Evolutionary conservation across 1,140 invertebrate genomes (phyloP).

Genomic region (Musca vetustissima): DNA sequence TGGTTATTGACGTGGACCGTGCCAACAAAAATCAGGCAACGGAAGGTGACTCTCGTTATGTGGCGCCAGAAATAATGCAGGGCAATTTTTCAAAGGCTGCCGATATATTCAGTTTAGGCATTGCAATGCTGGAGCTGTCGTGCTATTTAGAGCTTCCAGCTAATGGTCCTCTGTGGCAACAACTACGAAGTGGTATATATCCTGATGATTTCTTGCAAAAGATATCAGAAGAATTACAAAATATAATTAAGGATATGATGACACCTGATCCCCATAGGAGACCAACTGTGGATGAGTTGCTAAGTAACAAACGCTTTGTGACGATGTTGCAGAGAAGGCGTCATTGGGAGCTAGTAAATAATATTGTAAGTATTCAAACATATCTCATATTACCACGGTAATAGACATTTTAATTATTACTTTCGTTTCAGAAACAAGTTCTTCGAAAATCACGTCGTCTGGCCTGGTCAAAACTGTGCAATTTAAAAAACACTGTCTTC

Average conservation of each 20-base stretch:
- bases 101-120: conserved; percentile 71
- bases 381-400: too few species aligned
- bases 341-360: conserved; percentile 38
- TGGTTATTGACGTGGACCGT: conserved; percentile 67
- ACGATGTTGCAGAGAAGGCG: conserved; percentile 39
- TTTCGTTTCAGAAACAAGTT: conserved; percentile 26
- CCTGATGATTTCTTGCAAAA: conserved; percentile 53
- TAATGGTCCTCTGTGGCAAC: conserved; percentile 70
- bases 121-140: conserved; percentile 72
- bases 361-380: conserved; percentile 23
- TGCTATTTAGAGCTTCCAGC: conserved; percentile 71
- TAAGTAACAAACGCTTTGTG: conserved; percentile 48
- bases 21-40: conserved; percentile 54
- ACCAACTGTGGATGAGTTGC: conserved; percentile 60
- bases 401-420: background rate
- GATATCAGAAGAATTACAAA: conserved; percentile 60
- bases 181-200: conserved; percentile 60
- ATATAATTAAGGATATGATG: conserved; percentile 64
- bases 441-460: conserved; percentile 41
- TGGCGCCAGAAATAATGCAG: conserved; percentile 72
- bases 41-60: conserved; percentile 78
- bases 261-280: conserved; percentile 58
- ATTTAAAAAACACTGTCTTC: conserved; percentile 40
- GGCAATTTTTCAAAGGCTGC: conserved; percentile 64
- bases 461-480: conserved; percentile 47